These are phyloP conservation scores for Echeneis naucrates DNA, from an alignment of 2,797 vertebrate genomes.

Conservation along the genomic window DNA sequence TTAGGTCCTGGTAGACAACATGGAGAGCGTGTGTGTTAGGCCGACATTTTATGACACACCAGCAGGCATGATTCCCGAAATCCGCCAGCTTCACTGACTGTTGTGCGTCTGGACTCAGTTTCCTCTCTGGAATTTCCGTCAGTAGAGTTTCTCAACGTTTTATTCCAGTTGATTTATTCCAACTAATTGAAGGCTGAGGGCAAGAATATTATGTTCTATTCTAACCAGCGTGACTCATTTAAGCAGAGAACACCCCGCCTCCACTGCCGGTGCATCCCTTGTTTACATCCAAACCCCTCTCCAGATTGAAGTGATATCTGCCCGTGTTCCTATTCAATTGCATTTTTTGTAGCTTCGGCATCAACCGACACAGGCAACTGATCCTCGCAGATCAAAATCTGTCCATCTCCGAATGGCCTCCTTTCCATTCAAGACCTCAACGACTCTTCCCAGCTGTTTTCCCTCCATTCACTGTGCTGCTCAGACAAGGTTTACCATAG, in stretches of 20 bases:
- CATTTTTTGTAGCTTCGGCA: conserved; percentile 33
- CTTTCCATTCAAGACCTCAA: conserved; percentile 58
- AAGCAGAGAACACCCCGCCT: conserved; percentile 63
- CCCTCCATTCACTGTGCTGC: conserved; percentile 58
- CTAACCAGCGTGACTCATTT: conserved; percentile 72
- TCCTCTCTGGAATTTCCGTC: conserved; percentile 77
- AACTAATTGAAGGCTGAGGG: conserved; percentile 65
- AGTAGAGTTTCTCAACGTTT: conserved; percentile 66
- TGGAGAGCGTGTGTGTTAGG: conserved; percentile 46
- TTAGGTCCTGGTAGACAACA: conserved; percentile 57
- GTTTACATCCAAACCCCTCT: conserved; percentile 64
- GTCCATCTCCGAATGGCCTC: conserved; percentile 46
- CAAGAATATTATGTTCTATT: conserved; percentile 72
- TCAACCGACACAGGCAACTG: conserved; percentile 45
- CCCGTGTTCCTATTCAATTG: conserved; percentile 46
- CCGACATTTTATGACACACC: conserved; percentile 69
- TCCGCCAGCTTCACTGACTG: conserved; percentile 60
- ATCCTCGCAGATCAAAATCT: conserved; percentile 53
- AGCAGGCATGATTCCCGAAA: conserved; percentile 62
- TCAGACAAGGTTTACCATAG: conserved; percentile 61
- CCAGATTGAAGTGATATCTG: conserved; percentile 55
- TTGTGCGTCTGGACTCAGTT: conserved; percentile 68
- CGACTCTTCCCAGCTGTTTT: conserved; percentile 53
- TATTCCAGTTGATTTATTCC: conserved; percentile 71
- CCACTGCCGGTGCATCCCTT: conserved; percentile 63